Evolutionary conservation across 2,797 vertebrate genomes (phyloP), one percentile per base, ranked within the genome.

Genomic region (Nothura maculosa): DNA sequence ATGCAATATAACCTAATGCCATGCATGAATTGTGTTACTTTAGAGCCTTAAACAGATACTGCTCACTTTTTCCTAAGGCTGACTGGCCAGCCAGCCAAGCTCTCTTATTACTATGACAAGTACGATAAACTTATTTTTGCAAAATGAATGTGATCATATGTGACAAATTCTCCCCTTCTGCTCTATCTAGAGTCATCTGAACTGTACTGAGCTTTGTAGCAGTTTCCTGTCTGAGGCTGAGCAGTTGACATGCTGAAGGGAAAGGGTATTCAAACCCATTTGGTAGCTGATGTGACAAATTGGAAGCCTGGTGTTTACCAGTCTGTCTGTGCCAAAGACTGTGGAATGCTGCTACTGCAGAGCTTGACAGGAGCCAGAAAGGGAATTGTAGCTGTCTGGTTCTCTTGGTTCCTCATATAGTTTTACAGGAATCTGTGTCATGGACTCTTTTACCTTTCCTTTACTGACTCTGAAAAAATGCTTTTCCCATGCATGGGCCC

Each of bases 11-110:
- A 97, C 94, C 91, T 86, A 91, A 96, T 88, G 73, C 76, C 84
- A 88, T 96, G 91, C 93, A 95, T 92, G 93, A 93, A 87, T 74
- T 95, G 85, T 94, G 83, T 90, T 96, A 88, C 83, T 91, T 95
- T 78, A 85, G 92, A 93, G 93, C 77, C 81, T 94, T 93, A 91
- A 91, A 93, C 88, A 92, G 89, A 94, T 92, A 87, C 75, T 82
- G 61, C 66, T 93, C 85, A 72, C 87, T 89, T 30, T 81, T 83
- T 90, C 77, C 79, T 78, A 81, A 81, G 90, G 82, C 90, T 92
- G 91, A 73, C 81, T 89, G 75, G 82, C 48, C 85, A 91, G 43
- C 70, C 64, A 89, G 82, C 78, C 69, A 89, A 61, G 73, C 43
- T 90, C 87, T 64, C 69, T 77, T 78, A 87, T 36, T 92, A 70